phyloP scores from a whole-genome alignment of 2,888 invertebrate species.

The Candidula unifasciata region DNA sequence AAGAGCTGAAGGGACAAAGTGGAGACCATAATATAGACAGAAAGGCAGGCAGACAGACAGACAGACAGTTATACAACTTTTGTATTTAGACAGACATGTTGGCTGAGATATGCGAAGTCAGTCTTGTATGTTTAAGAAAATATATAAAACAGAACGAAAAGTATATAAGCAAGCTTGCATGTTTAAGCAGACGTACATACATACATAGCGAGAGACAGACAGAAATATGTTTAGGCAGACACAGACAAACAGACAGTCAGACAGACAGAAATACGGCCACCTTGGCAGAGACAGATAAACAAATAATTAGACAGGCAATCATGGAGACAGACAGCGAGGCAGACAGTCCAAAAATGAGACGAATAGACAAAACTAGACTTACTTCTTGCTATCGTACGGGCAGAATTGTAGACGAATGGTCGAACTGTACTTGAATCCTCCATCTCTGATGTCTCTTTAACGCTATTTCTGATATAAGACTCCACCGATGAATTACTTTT shows the following conservation, averaged over 20 bases:
- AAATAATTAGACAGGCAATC: not conserved
- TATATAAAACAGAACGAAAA: too few species aligned
- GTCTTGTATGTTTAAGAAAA: too few species aligned
- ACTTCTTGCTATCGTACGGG: conserved; percentile 44
- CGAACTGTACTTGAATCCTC: conserved; percentile 22
- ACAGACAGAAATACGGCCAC: not conserved
- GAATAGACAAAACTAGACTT: conserved; percentile 1
- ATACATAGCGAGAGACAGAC: too few species aligned
- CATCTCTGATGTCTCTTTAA: not conserved
- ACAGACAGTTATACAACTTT: not conserved
- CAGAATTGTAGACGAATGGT: conserved; percentile 47
- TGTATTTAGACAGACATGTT: not conserved
- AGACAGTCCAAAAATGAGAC: not conserved
- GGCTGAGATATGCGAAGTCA: too few species aligned
- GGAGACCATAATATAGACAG: too few species aligned
- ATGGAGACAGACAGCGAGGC: not conserved
- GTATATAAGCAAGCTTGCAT: too few species aligned
- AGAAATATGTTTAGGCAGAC: too few species aligned
- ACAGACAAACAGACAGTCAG: too few species aligned
- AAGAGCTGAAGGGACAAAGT: too few species aligned
- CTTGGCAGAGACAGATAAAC: too few species aligned
- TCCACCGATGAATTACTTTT: not conserved
- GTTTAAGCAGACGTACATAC: too few species aligned
- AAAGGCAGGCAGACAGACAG: not conserved
- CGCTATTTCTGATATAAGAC: not conserved